Base-by-base conservation (phyloP, 53 echinoderm and acorn worm species). In the Stichopus horrens region DNA sequence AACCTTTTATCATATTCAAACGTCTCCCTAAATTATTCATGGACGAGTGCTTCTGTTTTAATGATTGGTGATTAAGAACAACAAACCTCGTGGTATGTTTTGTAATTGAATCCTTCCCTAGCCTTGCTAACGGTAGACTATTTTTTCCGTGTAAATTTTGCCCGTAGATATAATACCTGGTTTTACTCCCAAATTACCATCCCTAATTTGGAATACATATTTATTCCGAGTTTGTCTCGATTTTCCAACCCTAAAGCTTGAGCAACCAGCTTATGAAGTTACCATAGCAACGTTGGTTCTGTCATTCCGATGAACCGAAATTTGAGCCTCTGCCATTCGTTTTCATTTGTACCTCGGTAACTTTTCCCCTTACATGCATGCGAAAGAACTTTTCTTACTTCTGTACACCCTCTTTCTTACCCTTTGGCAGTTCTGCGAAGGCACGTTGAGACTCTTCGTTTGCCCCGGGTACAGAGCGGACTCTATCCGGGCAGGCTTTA, bases 61-160 rank as follows among this genome's bases (percentile, higher is more conserved):
- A 54, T 53, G 52, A 51, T 52, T 16, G 18, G 55, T 54, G 55
- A 53, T 55, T 79, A 79, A 79, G 37, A n/a, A 53, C 19, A 79
- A 79, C 79, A 79, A 79, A 79, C 79, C 79, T 79, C 54, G 52
- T n/a, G 55, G 79, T 79, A 54, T 79, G 79, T 79, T 79, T 52
- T 79, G 79, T 79, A 52, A 63, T 63, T 63, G 10, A 79, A 79
- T 79, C 79, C 53, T 79, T 16, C 37, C n/a, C 55, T 52, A 79
- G 79, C 79, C 79, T 79, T 79, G 79, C 8, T 54, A 79, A 79
- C 37, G 37, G 37, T 37, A 37, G 37, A 37, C 37, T 37, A 37
- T 37, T 53, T 19, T 53, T 52, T 19, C 55, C 19, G 51, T 8
- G 52, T 18, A 11, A 79, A 79, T 53, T 13, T 79, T 79, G 79